These are phyloP conservation scores for Piaya cayana DNA, from an alignment of 2,113 vertebrate genomes.

Conservation along the genomic window DNA sequence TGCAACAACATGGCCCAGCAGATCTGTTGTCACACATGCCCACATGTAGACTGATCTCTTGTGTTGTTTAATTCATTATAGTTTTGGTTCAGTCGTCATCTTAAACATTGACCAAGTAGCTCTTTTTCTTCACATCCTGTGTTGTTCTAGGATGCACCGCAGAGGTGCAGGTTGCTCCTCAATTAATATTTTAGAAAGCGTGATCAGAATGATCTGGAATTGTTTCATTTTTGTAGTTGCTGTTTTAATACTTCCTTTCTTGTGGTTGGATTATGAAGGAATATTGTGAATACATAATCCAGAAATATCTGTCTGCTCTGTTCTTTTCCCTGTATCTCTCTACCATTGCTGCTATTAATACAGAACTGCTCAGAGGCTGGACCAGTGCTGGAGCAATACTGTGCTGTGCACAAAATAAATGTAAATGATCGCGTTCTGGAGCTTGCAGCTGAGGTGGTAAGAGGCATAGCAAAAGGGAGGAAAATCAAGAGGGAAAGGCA, in stretches of 20 bases:
- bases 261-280: neutral
- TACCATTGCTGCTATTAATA: conserved; percentile 2
- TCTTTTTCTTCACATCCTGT: neutral
- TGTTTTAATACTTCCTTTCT: neutral
- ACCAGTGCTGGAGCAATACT: neutral
- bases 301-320: conserved; percentile 36
- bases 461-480: neutral
- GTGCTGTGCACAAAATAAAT: neutral
- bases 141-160: neutral
- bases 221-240: neutral
- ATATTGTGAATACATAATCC: conserved; percentile 16
- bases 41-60: neutral
- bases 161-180: neutral
- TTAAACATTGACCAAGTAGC: neutral
- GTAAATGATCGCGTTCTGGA: neutral
- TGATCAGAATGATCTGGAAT: neutral
- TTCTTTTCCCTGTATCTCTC: neutral
- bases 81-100: neutral
- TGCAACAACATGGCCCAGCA: neutral
- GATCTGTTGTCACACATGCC: neutral
- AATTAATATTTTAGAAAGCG: neutral
- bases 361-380: neutral
- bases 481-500: neutral
- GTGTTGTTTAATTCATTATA: neutral
- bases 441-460: neutral